Conservation (phyloP, 2,113 vertebrate species). For the Lethenteron reissneri region DNA sequence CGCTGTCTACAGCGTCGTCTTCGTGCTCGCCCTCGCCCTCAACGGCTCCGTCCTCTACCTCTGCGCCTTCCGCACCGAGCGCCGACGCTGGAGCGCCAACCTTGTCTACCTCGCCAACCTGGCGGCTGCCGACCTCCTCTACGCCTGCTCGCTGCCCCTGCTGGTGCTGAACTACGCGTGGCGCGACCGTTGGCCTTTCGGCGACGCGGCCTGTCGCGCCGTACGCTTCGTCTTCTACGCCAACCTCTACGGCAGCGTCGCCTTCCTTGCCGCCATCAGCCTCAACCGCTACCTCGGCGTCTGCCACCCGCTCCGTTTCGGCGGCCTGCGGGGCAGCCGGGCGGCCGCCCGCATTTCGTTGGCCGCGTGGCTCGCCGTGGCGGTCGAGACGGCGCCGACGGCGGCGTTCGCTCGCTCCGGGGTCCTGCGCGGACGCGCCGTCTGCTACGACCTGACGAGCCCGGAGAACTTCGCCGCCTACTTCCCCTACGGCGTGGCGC, state of each 20-base stretch:
- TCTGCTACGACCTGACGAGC: slow-evolving; percentile 69
- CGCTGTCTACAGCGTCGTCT: slow-evolving; percentile 53
- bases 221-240: slow-evolving; percentile 85
- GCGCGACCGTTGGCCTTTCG: slow-evolving; percentile 74
- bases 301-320: slow-evolving; percentile 48
- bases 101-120: slow-evolving; percentile 92
- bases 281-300: slow-evolving; percentile 64
- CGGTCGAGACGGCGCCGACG: slow-evolving; percentile 45
- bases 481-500: slow-evolving; percentile 48
- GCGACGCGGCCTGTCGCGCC: slow-evolving; percentile 50
- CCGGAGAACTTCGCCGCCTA: slow-evolving; percentile 49
- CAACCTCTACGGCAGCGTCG: slow-evolving; percentile 79
- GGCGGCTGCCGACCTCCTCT: slow-evolving; percentile 52
- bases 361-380: slow-evolving; percentile 37
- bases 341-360: slow-evolving; percentile 36
- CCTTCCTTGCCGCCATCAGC: slow-evolving; percentile 84
- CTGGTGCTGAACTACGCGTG: slow-evolving; percentile 67
- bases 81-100: slow-evolving; percentile 57
- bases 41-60: slow-evolving; percentile 44
- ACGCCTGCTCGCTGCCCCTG: slow-evolving; percentile 64
- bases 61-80: slow-evolving; percentile 45
- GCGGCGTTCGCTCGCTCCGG: slow-evolving; percentile 60
- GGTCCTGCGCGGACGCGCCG: slow-evolving; percentile 16
- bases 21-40: slow-evolving; percentile 46
- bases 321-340: slow-evolving; percentile 41